Conservation (phyloP, 2,888 invertebrate species). For the Malthinus flaveolus region DNA sequence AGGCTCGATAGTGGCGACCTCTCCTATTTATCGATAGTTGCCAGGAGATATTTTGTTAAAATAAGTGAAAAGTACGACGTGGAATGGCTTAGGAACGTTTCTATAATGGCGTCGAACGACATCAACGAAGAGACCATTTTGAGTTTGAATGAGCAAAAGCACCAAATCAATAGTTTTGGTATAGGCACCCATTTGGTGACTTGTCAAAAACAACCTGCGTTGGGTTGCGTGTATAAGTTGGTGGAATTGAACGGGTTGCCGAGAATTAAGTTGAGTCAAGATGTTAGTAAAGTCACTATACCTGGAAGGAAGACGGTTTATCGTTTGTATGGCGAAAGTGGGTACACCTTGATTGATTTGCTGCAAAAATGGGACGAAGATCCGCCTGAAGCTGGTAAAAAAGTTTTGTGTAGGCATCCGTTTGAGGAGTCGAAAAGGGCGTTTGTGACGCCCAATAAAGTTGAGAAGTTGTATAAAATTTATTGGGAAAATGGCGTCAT, state of each 20-base stretch:
- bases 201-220: slow-evolving; percentile 95
- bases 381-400: slow-evolving; percentile 73
- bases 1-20: slow-evolving; percentile 97
- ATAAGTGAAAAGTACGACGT: slow-evolving; percentile 75
- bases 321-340: slow-evolving; percentile 72
- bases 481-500: slow-evolving; percentile 88
- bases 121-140: slow-evolving; percentile 98
- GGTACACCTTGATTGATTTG: slow-evolving; percentile 88
- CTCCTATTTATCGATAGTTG: slow-evolving; percentile 88
- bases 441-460: slow-evolving; percentile 87
- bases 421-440: slow-evolving; percentile 96
- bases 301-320: slow-evolving; percentile 89
- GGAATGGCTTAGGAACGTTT: slow-evolving; percentile 82
- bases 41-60: slow-evolving; percentile 77
- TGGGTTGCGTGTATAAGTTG: slow-evolving; percentile 97
- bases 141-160: slow-evolving; percentile 94
- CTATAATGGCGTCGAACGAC: slow-evolving; percentile 97
- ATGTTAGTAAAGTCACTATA: slow-evolving; percentile 96
- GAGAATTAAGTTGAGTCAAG: slow-evolving; percentile 94
- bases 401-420: slow-evolving; percentile 93
- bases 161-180: slow-evolving; percentile 93
- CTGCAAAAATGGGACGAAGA: slow-evolving; percentile 80
- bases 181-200: slow-evolving; percentile 98
- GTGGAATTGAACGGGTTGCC: slow-evolving; percentile 90
- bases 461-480: slow-evolving; percentile 78